Base-by-base conservation (phyloP, 2,888 invertebrate species). In the Drosophila pseudotakahashii region DNA sequence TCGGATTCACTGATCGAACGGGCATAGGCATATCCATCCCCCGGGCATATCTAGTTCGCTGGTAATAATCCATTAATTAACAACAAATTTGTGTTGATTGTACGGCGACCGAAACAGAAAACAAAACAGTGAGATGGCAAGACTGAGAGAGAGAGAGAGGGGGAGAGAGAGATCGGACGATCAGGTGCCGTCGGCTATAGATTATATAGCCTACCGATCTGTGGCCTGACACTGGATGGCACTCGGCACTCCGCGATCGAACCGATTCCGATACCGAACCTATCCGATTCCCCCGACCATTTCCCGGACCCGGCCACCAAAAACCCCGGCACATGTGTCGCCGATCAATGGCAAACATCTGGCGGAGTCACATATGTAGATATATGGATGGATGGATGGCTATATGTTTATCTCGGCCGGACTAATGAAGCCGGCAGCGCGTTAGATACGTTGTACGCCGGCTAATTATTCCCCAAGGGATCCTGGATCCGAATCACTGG, bases 141-240 rank as follows among this genome's bases (percentile, higher is more conserved):
- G 41, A 44, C 26, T 26, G n/a, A 10, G 5, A 14, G 30, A 14
- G 5, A 26, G 9, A 36, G 10, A 10, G 5, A 14, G 30, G 10
- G 5, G n/a, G 9, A 36, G 10, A 7, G 13, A 11, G 16, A 30
- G 30, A 23, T 23, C 32, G 41, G 7, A 7, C 16, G 16, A 42
- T 51, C 59, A 62, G 63, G 62, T 66, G 61, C 60, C 60, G 59
- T 48, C 41, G 61, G 36, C 45, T 26, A 9, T n/a, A 26, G 26
- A 45, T 26, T 23, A 44, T 44, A 23, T 44, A 23, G 48, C 51
- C 9, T 23, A 41, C 48, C 39, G 36, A 32, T 58, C 58, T 42
- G 16, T 41, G 76, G 88, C 84, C 90, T 91, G 90, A 89, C 86
- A 90, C 90, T 62, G 90, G 90, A 78, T 90, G 90, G 90, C 90